phyloP scores from a whole-genome alignment of 2,113 vertebrate species.

The Cyprinodon brontotheroides region DNA sequence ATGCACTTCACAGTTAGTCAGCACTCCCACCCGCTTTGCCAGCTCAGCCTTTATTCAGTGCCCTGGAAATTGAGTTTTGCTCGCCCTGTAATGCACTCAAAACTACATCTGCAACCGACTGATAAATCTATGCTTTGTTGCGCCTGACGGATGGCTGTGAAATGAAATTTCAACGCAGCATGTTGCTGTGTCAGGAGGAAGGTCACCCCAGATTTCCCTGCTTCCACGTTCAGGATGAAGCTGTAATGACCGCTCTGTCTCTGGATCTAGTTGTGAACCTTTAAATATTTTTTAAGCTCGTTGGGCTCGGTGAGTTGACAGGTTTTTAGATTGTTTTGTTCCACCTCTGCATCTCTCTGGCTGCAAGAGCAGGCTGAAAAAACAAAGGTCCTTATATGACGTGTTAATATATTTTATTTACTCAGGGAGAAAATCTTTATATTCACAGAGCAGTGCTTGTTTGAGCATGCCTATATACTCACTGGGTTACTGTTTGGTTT shows the following conservation, averaged over 20 bases:
- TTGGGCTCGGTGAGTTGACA: slow-evolving; percentile 23
- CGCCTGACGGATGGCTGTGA: slow-evolving; percentile 59
- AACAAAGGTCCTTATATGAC: slow-evolving; percentile 10
- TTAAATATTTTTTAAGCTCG: slow-evolving; percentile 29
- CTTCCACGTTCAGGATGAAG: slow-evolving; percentile 13
- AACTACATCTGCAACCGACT: slow-evolving; percentile 73
- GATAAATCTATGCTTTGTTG: slow-evolving; percentile 73
- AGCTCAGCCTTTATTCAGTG: slow-evolving; percentile 69
- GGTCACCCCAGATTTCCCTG: slow-evolving; percentile 45
- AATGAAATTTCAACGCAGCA: slow-evolving; percentile 57
- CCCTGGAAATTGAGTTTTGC: slow-evolving; percentile 72
- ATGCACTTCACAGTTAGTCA: slow-evolving; percentile 65
- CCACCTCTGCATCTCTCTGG: slow-evolving; percentile 17
- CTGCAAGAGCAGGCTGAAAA: slow-evolving; percentile 12
- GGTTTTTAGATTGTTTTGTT: slow-evolving; percentile 38
- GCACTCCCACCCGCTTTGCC: slow-evolving; percentile 63
- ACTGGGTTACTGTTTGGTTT: slow-evolving; percentile 17
- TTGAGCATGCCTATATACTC: slow-evolving; percentile 22
- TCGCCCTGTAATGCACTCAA: slow-evolving; percentile 68
- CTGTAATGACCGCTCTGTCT: slow-evolving; percentile 36
- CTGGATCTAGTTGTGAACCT: slow-evolving; percentile 11
- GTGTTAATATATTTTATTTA: slow-evolving; percentile 61
- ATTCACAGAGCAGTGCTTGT: slow-evolving; percentile 43
- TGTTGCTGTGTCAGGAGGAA: slow-evolving; percentile 60
- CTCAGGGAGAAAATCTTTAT: slow-evolving; percentile 38